A percentile compares a stretch with the other conserved stretches of the same genome.
These are phyloP conservation scores for Anthonomus grandis DNA, from an alignment of 1,140 invertebrate species.

Conservation along the genomic window DNA sequence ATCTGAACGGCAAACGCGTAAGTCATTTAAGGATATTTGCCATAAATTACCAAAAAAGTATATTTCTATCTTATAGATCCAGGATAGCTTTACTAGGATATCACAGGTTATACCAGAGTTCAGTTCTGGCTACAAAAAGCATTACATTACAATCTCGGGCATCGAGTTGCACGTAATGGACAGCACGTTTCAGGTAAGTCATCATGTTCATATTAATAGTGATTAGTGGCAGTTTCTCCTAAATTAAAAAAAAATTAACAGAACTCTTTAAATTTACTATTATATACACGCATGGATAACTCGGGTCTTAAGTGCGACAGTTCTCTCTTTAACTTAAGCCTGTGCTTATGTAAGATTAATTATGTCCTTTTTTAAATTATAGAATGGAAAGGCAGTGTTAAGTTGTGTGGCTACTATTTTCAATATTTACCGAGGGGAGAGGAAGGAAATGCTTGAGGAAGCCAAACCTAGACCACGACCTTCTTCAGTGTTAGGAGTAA, in stretches of 20 bases:
- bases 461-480: constrained; percentile 40
- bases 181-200: constrained; percentile 28
- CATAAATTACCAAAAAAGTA: too few relatives aligned
- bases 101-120: background rate
- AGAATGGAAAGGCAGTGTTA: constrained; percentile 34
- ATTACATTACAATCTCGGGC: constrained; percentile 32
- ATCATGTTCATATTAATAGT: background rate
- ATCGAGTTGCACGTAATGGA: constrained; percentile 38
- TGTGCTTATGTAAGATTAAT: background rate
- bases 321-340: background rate
- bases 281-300: too few relatives aligned
- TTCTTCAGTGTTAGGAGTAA: constrained; percentile 41
- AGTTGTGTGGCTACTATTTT: constrained; percentile 37
- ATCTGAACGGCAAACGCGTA: constrained; percentile 73
- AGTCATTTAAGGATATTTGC: background rate
- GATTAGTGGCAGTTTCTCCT: too few relatives aligned
- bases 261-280: too few relatives aligned
- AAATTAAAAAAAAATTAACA: too few relatives aligned
- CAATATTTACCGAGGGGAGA: constrained; percentile 34
- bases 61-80: background rate
- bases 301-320: too few relatives aligned
- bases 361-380: background rate
- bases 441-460: constrained; percentile 37
- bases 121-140: background rate
- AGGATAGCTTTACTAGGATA: background rate